Percentiles rank a stretch among this genome's conserved stretches.
Evolutionary conservation across 2,113 vertebrate genomes (phyloP).

Genomic region (Megaceryle maxima): DNA sequence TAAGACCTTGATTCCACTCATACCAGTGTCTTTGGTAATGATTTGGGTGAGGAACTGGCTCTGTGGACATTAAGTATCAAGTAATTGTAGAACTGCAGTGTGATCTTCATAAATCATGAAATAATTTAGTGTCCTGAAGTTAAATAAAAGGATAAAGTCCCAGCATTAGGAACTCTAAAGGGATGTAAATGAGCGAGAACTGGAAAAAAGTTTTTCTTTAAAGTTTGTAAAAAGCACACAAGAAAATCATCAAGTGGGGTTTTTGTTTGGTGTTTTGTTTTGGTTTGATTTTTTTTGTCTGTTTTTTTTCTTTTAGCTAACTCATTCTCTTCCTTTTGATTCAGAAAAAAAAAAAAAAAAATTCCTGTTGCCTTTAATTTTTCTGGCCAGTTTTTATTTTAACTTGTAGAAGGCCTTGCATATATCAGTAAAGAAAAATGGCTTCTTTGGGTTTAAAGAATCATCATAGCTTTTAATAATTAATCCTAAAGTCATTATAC

Average conservation of each 20-base stretch:
- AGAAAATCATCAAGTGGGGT: neutral
- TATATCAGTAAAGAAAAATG: neutral
- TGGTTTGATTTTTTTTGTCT: too few species aligned
- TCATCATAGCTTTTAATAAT: neutral
- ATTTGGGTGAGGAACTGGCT: neutral
- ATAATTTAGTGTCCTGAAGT: neutral
- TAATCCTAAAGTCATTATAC: neutral
- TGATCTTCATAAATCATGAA: neutral
- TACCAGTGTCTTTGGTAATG: neutral
- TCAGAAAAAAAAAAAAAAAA: neutral
- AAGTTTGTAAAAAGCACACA: neutral
- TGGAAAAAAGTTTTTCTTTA: neutral
- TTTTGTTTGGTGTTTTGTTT: neutral
- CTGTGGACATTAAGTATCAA: neutral
- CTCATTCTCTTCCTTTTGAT: neutral
- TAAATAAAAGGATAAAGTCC: neutral
- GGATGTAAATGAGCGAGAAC: neutral
- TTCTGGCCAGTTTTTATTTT: neutral
- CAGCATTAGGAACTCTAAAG: neutral
- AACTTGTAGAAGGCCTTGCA: neutral
- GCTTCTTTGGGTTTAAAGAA: neutral
- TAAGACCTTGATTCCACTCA: neutral
- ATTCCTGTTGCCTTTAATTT: neutral
- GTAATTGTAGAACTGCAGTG: neutral
- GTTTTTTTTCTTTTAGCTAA: neutral